These are phyloP conservation scores for Rhinopomastus cyanomelas DNA, from an alignment of 2,113 vertebrate species.

Conservation along the genomic window DNA sequence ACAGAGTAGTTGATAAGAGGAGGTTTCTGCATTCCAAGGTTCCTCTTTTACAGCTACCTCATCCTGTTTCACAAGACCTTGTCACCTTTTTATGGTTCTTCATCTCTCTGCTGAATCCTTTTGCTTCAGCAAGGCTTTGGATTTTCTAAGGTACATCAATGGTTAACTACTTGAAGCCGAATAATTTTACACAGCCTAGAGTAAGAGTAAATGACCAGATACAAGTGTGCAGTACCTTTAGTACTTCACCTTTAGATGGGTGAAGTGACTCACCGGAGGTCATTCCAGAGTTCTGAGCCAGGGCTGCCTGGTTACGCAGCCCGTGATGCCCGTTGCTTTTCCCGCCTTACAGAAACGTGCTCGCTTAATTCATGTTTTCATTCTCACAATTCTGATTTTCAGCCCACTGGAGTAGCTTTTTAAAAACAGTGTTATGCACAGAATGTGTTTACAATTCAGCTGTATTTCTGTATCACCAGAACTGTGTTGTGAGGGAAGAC, in stretches of 20 bases:
- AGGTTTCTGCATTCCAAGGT: too few relatives aligned
- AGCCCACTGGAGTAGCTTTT: not conserved
- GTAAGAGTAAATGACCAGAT: not conserved
- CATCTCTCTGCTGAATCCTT: too few relatives aligned
- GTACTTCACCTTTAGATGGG: too few relatives aligned
- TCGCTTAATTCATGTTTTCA: not conserved
- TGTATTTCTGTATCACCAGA: not conserved
- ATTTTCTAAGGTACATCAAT: too few relatives aligned
- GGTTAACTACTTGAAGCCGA: not conserved
- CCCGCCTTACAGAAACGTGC: not conserved
- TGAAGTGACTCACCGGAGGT: not conserved
- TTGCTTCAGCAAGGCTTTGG: too few relatives aligned
- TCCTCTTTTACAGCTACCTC: too few relatives aligned
- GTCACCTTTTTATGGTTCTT: too few relatives aligned
- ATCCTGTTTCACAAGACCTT: too few relatives aligned
- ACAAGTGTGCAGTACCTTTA: not conserved
- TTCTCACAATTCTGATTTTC: not conserved
- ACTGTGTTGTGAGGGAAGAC: not conserved
- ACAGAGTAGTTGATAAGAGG: too few relatives aligned
- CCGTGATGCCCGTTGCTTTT: not conserved
- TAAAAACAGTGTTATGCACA: not conserved
- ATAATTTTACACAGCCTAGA: not conserved
- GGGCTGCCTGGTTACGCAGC: not conserved
- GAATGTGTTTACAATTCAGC: not conserved
- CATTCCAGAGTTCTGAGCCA: not conserved